Conservation (phyloP, 2,888 invertebrate genomes). For the Phragmatobia fuliginosa region DNA sequence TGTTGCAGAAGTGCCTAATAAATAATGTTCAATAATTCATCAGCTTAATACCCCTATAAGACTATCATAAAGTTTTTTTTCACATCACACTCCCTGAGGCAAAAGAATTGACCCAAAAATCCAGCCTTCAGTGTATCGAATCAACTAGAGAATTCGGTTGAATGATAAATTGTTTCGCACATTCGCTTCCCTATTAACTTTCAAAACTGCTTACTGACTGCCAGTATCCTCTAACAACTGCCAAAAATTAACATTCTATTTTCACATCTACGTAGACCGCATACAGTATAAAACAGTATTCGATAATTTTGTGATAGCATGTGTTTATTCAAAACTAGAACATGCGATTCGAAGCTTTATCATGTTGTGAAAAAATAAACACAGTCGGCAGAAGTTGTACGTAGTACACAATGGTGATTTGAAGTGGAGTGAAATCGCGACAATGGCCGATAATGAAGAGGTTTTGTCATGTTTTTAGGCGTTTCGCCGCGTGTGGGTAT, state of each 20-base stretch:
- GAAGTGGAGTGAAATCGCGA: conserved; percentile 75
- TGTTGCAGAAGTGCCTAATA: conserved; percentile 51
- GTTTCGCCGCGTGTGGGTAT: conserved; percentile 71
- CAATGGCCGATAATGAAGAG: conserved; percentile 70
- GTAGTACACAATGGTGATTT: conserved; percentile 64
- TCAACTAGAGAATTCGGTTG: conserved; percentile 78
- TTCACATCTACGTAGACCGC: conserved; percentile 8
- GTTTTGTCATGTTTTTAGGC: conserved; percentile 76
- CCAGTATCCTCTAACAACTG: conserved; percentile 26
- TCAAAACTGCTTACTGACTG: conserved; percentile 34
- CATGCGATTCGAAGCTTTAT: conserved; percentile 38
- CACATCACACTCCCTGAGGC: conserved; percentile 60
- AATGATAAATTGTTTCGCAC: conserved; percentile 75
- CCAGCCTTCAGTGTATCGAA: conserved; percentile 73
- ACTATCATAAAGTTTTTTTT: conserved; percentile 58
- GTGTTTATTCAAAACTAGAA: conserved; percentile 42
- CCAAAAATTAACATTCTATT: conserved; percentile 23
- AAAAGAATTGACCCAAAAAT: conserved; percentile 67
- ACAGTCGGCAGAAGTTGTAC: conserved; percentile 48
- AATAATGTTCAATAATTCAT: conserved; percentile 54
- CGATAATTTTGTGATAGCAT: conserved; percentile 17
- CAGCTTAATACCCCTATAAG: conserved; percentile 46
- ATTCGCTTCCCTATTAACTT: conserved; percentile 62
- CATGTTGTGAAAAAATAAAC: conserved; percentile 38
- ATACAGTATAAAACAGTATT: conserved; percentile 30